These are phyloP conservation scores for Eonycteris spelaea DNA, from an alignment of 2,113 vertebrate species.

Conservation along the genomic window DNA sequence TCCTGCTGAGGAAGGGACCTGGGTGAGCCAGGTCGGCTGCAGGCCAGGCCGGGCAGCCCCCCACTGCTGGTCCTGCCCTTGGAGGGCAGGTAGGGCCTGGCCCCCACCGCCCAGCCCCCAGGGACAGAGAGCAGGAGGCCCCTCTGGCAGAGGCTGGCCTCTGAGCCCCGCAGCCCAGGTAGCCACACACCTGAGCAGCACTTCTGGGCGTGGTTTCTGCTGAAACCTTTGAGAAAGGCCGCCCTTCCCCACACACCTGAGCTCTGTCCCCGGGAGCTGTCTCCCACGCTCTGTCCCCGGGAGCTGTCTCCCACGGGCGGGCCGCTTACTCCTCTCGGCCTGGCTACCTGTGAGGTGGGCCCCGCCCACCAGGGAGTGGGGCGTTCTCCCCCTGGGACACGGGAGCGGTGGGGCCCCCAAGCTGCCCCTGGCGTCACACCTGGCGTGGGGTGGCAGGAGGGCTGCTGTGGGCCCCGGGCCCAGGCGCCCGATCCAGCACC, in stretches of 20 bases:
- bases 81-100: background rate
- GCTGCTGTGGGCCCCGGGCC: background rate
- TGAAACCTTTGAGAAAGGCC: background rate
- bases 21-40: background rate
- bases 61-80: background rate
- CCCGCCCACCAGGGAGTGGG: background rate
- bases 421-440: too few species aligned
- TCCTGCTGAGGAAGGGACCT: background rate
- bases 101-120: background rate
- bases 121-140: background rate
- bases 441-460: too few species aligned
- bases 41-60: rapidly evolving
- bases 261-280: too few species aligned
- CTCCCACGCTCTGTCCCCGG: too few species aligned
- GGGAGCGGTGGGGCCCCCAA: background rate
- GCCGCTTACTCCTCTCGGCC: too few species aligned
- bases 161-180: background rate
- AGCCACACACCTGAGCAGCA: background rate
- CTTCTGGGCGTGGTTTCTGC: background rate
- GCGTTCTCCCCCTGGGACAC: background rate
- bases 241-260: too few species aligned
- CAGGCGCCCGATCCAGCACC: background rate
- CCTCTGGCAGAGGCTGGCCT: background rate
- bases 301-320: too few species aligned
- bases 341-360: background rate